Evolutionary conservation across 2,113 vertebrate genomes (phyloP).

Genomic region (Malurus elegans): DNA sequence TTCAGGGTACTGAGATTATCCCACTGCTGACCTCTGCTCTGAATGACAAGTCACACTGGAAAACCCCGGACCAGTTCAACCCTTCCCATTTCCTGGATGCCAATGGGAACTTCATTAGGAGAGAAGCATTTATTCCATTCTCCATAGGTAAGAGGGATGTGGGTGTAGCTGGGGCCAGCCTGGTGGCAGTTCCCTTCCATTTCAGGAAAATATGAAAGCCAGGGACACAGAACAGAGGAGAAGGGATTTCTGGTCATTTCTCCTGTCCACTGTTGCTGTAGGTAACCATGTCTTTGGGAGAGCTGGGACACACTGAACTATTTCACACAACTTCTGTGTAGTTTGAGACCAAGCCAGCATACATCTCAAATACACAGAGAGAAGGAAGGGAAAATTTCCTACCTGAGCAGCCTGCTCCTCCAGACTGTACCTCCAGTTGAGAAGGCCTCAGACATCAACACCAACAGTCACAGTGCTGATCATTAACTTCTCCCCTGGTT

Average conservation of each 20-base stretch:
- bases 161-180: neutral
- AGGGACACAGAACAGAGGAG: neutral
- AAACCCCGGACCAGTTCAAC: slow-evolving; percentile 69
- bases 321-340: neutral
- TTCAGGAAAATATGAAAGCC: neutral
- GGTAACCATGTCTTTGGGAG: neutral
- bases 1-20: slow-evolving; percentile 73
- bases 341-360: neutral
- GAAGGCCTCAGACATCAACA: neutral
- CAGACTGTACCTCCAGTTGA: neutral
- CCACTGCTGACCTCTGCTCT: slow-evolving; percentile 71
- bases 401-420: neutral
- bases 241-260: neutral
- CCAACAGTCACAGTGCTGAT: neutral
- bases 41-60: slow-evolving; percentile 72
- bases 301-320: neutral
- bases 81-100: slow-evolving; percentile 74
- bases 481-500: neutral
- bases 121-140: slow-evolving; percentile 77
- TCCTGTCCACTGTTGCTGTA: neutral
- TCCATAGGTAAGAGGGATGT: slow-evolving; percentile 65
- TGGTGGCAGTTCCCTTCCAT: neutral
- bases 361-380: neutral
- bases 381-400: neutral
- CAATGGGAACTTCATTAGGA: slow-evolving; percentile 67